phyloP scores from a whole-genome alignment of 2,113 vertebrate species.

The Helogale parvula region DNA sequence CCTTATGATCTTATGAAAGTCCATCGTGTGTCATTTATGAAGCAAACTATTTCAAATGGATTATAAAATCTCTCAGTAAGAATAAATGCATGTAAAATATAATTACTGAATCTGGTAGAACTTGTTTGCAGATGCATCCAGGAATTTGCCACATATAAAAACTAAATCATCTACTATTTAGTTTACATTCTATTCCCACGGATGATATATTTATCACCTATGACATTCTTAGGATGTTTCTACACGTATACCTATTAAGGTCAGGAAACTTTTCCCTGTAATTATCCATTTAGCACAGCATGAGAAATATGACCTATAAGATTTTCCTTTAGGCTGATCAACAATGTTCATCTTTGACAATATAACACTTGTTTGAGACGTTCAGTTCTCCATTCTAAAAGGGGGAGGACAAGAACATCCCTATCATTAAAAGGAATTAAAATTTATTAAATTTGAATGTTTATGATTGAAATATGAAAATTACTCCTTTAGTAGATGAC shows the following conservation, averaged over 20 bases:
- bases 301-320: background rate
- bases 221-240: background rate
- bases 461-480: constrained; percentile 6
- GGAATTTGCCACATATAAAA: background rate
- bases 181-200: background rate
- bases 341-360: background rate
- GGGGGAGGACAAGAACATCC: background rate
- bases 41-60: background rate
- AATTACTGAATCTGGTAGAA: background rate
- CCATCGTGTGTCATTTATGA: background rate
- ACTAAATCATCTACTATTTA: background rate
- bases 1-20: background rate
- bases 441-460: background rate
- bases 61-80: background rate
- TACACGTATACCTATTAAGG: background rate
- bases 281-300: background rate
- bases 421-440: background rate
- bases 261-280: background rate
- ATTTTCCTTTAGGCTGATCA: background rate
- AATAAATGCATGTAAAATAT: constrained; percentile 1
- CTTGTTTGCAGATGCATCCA: constrained; percentile 19
- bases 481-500: background rate
- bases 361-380: background rate
- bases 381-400: background rate
- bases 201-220: background rate